Percentiles rank a stretch among this genome's conserved stretches.
Conservation (phyloP, 2,888 invertebrate genomes). For the Amitus sp. region DNA sequence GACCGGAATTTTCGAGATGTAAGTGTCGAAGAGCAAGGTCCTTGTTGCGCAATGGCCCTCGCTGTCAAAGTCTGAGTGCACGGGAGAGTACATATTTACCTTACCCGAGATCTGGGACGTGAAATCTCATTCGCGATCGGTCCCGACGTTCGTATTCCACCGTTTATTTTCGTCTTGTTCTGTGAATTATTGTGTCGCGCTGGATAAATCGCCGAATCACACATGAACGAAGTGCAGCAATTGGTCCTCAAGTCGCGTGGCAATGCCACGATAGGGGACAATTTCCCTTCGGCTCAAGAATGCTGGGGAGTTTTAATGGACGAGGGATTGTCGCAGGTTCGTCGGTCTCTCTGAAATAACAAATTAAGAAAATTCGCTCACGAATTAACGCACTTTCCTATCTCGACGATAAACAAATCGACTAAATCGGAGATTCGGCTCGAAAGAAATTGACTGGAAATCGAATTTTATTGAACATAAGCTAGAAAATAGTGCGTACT, state of each 20-base stretch:
- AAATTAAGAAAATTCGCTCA: not conserved
- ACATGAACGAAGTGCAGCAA: slow-evolving; percentile 61
- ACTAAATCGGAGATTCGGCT: too few relatives aligned
- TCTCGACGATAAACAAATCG: too few relatives aligned
- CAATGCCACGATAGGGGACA: slow-evolving; percentile 42
- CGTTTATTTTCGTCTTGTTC: not conserved
- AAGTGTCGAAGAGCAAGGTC: slow-evolving; percentile 24
- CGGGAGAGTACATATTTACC: slow-evolving; percentile 5
- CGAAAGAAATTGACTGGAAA: too few relatives aligned
- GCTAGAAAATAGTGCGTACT: too few relatives aligned
- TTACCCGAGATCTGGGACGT: slow-evolving; percentile 11
- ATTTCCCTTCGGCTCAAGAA: slow-evolving; percentile 52
- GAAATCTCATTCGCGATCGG: slow-evolving; percentile 1
- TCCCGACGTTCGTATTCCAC: not conserved
- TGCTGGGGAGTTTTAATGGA: slow-evolving; percentile 60
- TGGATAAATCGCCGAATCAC: slow-evolving; percentile 26
- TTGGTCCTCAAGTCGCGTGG: slow-evolving; percentile 47
- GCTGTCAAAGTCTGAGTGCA: slow-evolving; percentile 2
- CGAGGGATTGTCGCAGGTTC: slow-evolving; percentile 58
- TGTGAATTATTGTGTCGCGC: not conserved
- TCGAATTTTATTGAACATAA: too few relatives aligned
- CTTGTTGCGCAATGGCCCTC: slow-evolving; percentile 16
- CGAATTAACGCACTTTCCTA: too few relatives aligned
- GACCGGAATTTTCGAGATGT: slow-evolving; percentile 14
- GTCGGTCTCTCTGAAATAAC: slow-evolving; percentile 16